Evolutionary conservation across 2,797 vertebrate genomes (phyloP).

Genomic region (Buceros bicornis): DNA sequence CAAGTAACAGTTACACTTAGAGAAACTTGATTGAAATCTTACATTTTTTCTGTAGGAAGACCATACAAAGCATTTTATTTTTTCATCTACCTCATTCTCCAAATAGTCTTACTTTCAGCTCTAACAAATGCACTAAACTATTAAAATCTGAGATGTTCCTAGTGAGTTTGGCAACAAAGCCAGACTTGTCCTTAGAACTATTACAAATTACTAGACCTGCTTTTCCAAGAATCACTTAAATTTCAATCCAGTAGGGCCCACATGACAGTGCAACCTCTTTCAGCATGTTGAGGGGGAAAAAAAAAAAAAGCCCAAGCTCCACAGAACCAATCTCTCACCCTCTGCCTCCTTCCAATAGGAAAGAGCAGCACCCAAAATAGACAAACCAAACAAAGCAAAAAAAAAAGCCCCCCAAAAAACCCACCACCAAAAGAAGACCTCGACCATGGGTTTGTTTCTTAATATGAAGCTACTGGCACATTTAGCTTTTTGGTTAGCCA

Average conservation of each 20-base stretch:
- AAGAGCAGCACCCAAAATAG: neutral
- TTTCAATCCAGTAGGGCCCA: constrained; percentile 3
- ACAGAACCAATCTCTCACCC: neutral
- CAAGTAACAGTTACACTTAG: neutral
- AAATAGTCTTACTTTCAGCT: neutral
- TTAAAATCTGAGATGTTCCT: neutral
- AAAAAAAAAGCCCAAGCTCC: neutral
- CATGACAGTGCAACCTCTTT: constrained; percentile 23
- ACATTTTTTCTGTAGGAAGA: neutral
- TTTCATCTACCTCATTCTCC: neutral
- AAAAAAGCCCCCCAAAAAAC: neutral
- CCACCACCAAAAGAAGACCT: neutral
- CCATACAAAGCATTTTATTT: neutral
- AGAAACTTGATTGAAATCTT: constrained; percentile 21
- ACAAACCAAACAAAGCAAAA: neutral
- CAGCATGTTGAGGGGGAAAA: neutral
- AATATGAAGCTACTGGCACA: neutral
- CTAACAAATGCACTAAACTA: neutral
- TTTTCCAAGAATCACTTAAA: neutral
- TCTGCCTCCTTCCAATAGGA: neutral
- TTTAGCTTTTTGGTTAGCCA: neutral
- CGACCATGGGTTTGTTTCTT: neutral
- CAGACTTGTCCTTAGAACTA: constrained; percentile 9
- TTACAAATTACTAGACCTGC: constrained; percentile 1
- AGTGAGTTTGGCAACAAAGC: constrained; percentile 25